Base-by-base conservation (phyloP, 2,888 invertebrate species). In the Hartigia nigra region DNA sequence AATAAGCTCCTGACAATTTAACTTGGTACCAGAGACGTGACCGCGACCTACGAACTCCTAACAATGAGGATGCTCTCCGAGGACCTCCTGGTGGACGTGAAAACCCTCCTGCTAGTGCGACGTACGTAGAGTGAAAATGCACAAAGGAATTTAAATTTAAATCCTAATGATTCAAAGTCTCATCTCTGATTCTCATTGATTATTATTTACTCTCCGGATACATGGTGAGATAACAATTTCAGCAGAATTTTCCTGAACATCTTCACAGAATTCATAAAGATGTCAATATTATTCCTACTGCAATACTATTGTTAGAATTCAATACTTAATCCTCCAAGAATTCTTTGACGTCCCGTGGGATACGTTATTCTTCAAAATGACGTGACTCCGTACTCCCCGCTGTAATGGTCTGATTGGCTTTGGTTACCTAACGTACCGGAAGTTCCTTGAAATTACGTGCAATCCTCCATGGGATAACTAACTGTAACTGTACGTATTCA, bases 21-120 rank as follows among this genome's bases (percentile, higher is more conserved):
- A 55, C 23, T 55, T 55, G 14, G 39, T 55, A 55, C 39, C 9
- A 9, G 39, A 55, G 1, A 55, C 39, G 39, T 55, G 39, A 55
- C 39, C 23, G 77, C 74, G 77, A 69, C 36, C 31, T 55, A 12
- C 31, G 69, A 36, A 77, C 34, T 36, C 12, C 69, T 70, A 69
- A 77, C 37, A 32, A 31, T 31, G 39, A 55, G 9, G 39, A 55
- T 55, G 4, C 39, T 14, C 39, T 55, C 39, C 23, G 23, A 55
- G 39, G 39, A 55, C 23, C 39, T 23, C 23, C 39, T 55, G 4
- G 39, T 39, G 39, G 39, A 55, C 39, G 39, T 55, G 23, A 0
- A 55, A 2, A 55, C 14, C 23, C 39, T 55, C 39, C 39, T 34
- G 4, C 34, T 1, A 55, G 39, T 23, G 39, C 23, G 14, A 55